A percentile compares a stretch with the other conserved stretches of the same genome.
phyloP scores from a whole-genome alignment of 2,888 invertebrate species.

The Tetragonisca angustula region DNA sequence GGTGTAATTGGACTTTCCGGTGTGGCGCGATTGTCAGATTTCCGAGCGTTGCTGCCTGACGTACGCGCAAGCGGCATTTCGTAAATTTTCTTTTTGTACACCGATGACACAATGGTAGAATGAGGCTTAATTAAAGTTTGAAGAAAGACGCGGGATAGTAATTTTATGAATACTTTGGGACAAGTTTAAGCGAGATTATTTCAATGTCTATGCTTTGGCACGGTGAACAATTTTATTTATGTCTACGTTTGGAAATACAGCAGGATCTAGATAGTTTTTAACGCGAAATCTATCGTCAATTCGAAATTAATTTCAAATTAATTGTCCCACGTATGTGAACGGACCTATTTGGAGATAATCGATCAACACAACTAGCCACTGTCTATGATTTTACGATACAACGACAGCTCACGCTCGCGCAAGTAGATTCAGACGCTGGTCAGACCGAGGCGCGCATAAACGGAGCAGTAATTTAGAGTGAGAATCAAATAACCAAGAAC shows the following conservation, averaged over 20 bases:
- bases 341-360: too few relatives aligned
- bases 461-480: background rate
- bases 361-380: too few relatives aligned
- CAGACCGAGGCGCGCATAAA: too few relatives aligned
- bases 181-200: background rate
- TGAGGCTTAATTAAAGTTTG: background rate
- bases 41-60: background rate
- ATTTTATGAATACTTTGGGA: background rate
- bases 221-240: background rate
- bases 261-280: background rate
- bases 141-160: background rate
- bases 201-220: background rate
- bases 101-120: too few relatives aligned
- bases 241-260: too few relatives aligned
- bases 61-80: background rate
- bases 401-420: background rate
- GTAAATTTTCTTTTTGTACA: background rate
- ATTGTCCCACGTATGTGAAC: too few relatives aligned
- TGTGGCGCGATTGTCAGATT: background rate
- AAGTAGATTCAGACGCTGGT: background rate
- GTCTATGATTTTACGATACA: background rate
- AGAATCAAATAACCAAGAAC: background rate
- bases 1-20: slow-evolving; percentile 6
- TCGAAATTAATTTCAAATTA: too few relatives aligned
- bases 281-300: too few relatives aligned